phyloP scores from a whole-genome alignment of 2,888 invertebrate species.

The Scaptomyza polygonia region DNA sequence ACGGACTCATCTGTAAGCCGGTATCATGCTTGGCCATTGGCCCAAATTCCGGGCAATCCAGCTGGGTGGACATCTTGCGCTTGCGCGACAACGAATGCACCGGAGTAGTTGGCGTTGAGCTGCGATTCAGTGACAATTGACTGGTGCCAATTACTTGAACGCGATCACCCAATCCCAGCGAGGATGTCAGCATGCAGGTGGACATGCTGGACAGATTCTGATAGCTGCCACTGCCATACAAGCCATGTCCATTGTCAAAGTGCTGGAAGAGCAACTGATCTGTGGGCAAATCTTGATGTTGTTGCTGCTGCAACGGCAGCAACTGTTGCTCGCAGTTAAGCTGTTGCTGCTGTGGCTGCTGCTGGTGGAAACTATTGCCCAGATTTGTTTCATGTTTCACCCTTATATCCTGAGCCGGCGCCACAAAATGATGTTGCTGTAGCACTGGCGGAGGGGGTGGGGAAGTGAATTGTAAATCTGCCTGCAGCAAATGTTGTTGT shows the following conservation, averaged over 20 bases:
- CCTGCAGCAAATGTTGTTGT: conserved; percentile 53
- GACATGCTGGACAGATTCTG: conserved; percentile 64
- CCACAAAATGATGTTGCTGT: conserved; percentile 56
- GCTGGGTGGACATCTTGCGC: conserved; percentile 81
- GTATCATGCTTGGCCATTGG: conserved; percentile 78
- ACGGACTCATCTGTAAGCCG: conserved; percentile 77
- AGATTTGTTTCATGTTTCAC: conserved; percentile 77
- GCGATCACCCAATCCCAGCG: conserved; percentile 72
- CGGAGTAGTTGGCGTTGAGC: conserved; percentile 79
- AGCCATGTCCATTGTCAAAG: conserved; percentile 52
- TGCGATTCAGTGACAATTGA: conserved; percentile 69
- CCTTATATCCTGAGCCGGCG: conserved; percentile 65
- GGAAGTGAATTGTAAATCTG: conserved; percentile 63
- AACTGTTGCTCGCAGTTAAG: conserved; percentile 51
- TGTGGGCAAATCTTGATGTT: conserved; percentile 44
- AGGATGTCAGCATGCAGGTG: conserved; percentile 76
- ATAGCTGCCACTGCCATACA: conserved; percentile 64
- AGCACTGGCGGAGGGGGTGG: conserved; percentile 37
- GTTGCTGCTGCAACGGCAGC: conserved; percentile 48
- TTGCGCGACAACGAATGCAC: conserved; percentile 77
- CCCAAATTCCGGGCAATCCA: conserved; percentile 78
- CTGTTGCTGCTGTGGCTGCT: conserved; percentile 55
- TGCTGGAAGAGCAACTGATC: conserved; percentile 66
- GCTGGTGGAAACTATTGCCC: conserved; percentile 64
- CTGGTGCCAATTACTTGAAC: conserved; percentile 81